Evolutionary conservation across 1,140 invertebrate genomes (phyloP).

Genomic region (Heliconius eleuchia): DNA sequence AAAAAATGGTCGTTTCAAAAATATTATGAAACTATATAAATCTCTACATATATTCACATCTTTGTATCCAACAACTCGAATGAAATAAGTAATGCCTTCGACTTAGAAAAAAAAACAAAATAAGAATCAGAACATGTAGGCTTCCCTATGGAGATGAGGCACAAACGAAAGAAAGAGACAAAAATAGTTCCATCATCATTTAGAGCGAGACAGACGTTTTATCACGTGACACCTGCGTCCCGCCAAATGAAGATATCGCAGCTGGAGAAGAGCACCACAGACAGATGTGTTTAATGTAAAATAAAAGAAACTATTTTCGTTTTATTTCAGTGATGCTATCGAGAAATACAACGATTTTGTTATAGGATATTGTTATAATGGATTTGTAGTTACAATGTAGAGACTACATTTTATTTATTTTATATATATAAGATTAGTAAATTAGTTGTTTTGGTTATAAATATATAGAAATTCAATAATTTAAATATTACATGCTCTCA

Average conservation of each 20-base stretch:
- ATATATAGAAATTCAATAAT: too few species aligned
- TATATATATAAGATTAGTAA: neutral
- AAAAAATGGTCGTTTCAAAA: neutral
- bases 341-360: slow-evolving; percentile 12
- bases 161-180: slow-evolving; percentile 62
- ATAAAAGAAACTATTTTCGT: slow-evolving; percentile 38
- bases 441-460: neutral
- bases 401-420: neutral
- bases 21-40: neutral
- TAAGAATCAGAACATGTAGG: slow-evolving; percentile 60
- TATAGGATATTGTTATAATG: neutral
- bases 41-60: slow-evolving; percentile 50
- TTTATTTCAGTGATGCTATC: slow-evolving; percentile 32
- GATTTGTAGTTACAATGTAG: neutral
- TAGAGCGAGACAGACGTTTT: slow-evolving; percentile 46
- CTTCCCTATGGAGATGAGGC: slow-evolving; percentile 60
- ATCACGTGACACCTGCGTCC: slow-evolving; percentile 77
- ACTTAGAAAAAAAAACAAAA: slow-evolving; percentile 49
- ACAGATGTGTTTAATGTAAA: slow-evolving; percentile 57
- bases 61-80: slow-evolving; percentile 59
- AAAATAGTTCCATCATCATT: slow-evolving; percentile 33
- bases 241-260: slow-evolving; percentile 80
- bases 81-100: slow-evolving; percentile 72
- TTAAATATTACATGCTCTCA: too few species aligned
- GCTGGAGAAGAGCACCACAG: slow-evolving; percentile 67